Evolutionary conservation across 2,113 vertebrate genomes (phyloP), one percentile per base, ranked within the genome.

Genomic region (Petaurus breviceps): DNA sequence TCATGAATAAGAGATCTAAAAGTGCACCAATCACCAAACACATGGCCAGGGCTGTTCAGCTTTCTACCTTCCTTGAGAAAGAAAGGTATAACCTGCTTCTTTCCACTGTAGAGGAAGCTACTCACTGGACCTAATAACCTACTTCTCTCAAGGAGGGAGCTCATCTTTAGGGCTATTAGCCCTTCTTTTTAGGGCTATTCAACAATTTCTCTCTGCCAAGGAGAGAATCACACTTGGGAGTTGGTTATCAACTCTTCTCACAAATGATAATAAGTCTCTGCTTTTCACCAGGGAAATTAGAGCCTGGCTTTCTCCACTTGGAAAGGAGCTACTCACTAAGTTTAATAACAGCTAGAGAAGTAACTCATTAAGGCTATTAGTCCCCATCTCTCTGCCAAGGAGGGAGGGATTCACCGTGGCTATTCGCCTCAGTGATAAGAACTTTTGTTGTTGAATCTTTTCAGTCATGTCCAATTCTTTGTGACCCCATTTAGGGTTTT

Each of bases 1-100:
- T 89, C 2, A 25, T 95, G 97, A 97, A 57, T 97, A 98, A 98
- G 97, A 0, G 94, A 98, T 92, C 96, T 95, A 98, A 97, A 97
- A 98, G 98, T 98, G 98, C 98, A 96, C 95, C 97, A 96, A 96
- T 95, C 92, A 98, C 93, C 54, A 31, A 49, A 0, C 97, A 95
- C 97, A 95, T 95, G 96, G 97, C 96, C 46, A 96, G 68, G 97
- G 97, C 68, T 43, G 7, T 22, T 43, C 68, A 23, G 68, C 19
- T 43, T 4, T 84, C 68, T 43, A 84, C 37, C 37, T 84, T 84
- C 68, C 37, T 84, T 84, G 68, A 3, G 11, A n/a, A 68, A 6
- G 68, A 77, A 77, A 77, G 37, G n/a, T 16, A n/a, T 22, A 77
- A 22, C 37, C 4, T 77, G 19, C 31, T 77, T n/a, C 37, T 77